Conservation (phyloP, 92 coral and sea anemone genomes). For the Muricea muricata region DNA sequence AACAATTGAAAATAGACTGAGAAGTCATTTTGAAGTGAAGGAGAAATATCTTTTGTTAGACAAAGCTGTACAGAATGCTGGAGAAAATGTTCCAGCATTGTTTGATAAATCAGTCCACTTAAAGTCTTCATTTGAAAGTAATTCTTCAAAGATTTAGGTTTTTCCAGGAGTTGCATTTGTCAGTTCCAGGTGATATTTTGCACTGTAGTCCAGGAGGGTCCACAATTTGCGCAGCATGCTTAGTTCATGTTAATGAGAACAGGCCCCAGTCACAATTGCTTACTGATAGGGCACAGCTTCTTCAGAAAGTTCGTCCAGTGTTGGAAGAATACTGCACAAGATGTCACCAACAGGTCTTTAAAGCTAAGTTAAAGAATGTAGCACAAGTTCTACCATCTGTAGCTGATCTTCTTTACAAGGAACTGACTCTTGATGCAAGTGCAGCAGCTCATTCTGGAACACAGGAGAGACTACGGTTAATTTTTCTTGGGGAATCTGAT, state of each 20-base stretch:
- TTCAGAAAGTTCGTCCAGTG: slow-evolving; percentile 42
- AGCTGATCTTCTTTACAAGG: not conserved
- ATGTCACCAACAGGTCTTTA: not conserved
- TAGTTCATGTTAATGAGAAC: slow-evolving; percentile 50
- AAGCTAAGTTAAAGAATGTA: not conserved
- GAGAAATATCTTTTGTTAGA: slow-evolving; percentile 44
- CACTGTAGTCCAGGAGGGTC: slow-evolving; percentile 59
- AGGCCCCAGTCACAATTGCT: slow-evolving; percentile 40
- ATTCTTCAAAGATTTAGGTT: slow-evolving; percentile 47
- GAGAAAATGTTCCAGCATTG: slow-evolving; percentile 44
- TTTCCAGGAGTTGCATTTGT: slow-evolving; percentile 43
- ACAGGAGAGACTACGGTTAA: not conserved
- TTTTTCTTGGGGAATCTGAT: not conserved
- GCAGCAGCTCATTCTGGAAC: too few relatives aligned
- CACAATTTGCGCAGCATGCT: slow-evolving; percentile 24
- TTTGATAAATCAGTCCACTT: slow-evolving; percentile 54
- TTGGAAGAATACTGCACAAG: slow-evolving; percentile 37
- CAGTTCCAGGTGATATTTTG: slow-evolving; percentile 55
- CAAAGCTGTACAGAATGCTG: slow-evolving; percentile 55
- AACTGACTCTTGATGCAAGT: not conserved
- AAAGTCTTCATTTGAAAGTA: slow-evolving; percentile 43
- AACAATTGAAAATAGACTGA: slow-evolving; percentile 25
- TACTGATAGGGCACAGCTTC: slow-evolving; percentile 32
- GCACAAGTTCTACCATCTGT: not conserved
- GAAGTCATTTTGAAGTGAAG: slow-evolving; percentile 33